Evolutionary conservation across 2,113 vertebrate species (phyloP).

Genomic region (Notarius lentiginosus): DNA sequence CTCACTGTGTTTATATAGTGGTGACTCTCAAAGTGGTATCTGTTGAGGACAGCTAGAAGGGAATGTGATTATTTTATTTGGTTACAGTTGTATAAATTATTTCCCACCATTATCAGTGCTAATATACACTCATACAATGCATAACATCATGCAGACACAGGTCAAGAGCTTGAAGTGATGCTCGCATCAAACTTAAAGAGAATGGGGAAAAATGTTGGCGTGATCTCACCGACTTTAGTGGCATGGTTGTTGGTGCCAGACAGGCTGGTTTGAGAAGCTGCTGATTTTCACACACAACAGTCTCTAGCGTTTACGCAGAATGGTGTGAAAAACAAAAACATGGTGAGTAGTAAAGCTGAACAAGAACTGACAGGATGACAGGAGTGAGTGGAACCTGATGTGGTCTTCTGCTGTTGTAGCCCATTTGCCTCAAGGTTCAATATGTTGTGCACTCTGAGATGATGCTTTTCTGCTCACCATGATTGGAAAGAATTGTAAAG

Average conservation of each 20-base stretch:
- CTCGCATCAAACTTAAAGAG: background rate
- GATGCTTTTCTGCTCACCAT: background rate
- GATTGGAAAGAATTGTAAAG: background rate
- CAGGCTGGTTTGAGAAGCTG: background rate
- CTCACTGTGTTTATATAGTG: background rate
- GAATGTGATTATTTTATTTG: background rate
- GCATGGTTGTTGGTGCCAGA: background rate
- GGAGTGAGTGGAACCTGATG: background rate
- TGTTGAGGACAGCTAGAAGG: background rate
- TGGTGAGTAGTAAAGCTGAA: background rate
- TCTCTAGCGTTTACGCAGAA: background rate
- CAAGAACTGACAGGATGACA: background rate
- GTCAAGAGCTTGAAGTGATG: background rate
- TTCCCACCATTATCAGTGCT: background rate
- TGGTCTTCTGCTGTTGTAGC: background rate
- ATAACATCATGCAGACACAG: background rate
- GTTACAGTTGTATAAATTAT: background rate
- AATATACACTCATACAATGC: background rate
- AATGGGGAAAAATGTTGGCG: background rate
- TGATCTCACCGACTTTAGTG: background rate
- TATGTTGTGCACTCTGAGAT: background rate
- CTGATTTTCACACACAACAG: background rate
- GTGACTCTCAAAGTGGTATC: background rate
- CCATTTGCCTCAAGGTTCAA: background rate
- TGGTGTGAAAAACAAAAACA: constrained; percentile 2